Evolutionary conservation across 1,140 invertebrate species (phyloP), one percentile per base, ranked within the genome.

Genomic region (Halictus rubicundus): DNA sequence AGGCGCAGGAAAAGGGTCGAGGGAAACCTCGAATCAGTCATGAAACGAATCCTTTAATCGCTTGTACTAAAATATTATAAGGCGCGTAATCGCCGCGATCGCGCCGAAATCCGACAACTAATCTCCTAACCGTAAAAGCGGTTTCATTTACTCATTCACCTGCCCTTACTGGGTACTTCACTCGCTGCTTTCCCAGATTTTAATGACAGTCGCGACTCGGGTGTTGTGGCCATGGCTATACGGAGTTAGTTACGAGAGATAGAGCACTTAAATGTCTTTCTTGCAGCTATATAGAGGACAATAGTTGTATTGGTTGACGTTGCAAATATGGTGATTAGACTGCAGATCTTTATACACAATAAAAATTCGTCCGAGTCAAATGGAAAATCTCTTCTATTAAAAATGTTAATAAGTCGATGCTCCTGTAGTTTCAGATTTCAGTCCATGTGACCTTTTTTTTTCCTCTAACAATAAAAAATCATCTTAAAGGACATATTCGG

Each of bases 31-130:
- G 75, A 83, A 83, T 84, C 81, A 83, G 76, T 70, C 60, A 66
- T 65, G 72, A 83, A 75, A 69, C 71, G 77, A 81, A 88, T 85
- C 86, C 86, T 87, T 88, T 88, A 88, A 88, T 88, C 87, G 87
- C 87, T 60, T 70, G 78, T 81, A 81, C 80, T 87, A 83, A 85
- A 87, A 88, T 85, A 87, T 88, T 88, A 88, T 84, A 88, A 81
- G 77, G 78, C 80, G 78, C 78, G 79, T 87, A 88, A 88, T 85
- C 74, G 81, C 60, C 69, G 71, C 65, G 82, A 88, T 87, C 57
- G 74, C 81, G 74, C 77, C 78, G 60, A 88, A 87, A 85, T 88
- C 86, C 83, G 25, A 12, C 74, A 25, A 64, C 80, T 88, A 88
- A 88, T 88, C 87, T 87, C 86, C 64, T 70, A 78, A 81, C 76